These are phyloP conservation scores for Falco novaeseelandiae DNA, from an alignment of 2,797 vertebrate genomes.

Conservation along the genomic window DNA sequence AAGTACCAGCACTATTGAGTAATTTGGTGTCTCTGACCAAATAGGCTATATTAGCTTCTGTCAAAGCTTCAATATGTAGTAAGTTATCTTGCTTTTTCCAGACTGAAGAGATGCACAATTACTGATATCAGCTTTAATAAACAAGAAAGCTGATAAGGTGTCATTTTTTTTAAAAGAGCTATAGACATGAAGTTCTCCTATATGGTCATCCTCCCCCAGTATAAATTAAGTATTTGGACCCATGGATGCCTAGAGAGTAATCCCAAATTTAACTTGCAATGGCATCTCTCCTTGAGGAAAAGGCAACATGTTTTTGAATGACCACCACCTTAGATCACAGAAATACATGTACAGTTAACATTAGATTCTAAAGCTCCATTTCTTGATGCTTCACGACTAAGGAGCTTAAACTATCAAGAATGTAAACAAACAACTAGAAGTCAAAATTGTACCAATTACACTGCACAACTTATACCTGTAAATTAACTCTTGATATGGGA, in stretches of 20 bases:
- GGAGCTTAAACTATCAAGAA: neutral
- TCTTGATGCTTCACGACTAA: neutral
- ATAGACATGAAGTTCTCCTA: neutral
- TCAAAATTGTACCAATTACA: neutral
- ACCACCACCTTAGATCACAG: neutral
- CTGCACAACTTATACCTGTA: neutral
- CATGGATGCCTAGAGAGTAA: neutral
- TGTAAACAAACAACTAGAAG: neutral
- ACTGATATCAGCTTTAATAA: neutral
- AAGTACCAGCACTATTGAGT: neutral
- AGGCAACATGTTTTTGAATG: neutral
- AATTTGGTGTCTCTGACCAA: neutral
- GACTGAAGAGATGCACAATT: neutral
- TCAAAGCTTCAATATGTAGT: neutral
- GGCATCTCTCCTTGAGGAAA: neutral
- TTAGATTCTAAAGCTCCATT: neutral
- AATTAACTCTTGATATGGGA: neutral
- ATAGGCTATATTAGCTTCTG: neutral
- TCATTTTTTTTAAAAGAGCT: neutral
- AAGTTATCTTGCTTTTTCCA: neutral
- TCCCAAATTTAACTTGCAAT: neutral
- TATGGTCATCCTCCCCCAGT: neutral
- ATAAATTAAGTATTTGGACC: neutral
- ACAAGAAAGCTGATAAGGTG: neutral
- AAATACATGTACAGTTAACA: neutral